Evolutionary conservation across 2,113 vertebrate species (phyloP).

Genomic region (Meleagris gallopavo): DNA sequence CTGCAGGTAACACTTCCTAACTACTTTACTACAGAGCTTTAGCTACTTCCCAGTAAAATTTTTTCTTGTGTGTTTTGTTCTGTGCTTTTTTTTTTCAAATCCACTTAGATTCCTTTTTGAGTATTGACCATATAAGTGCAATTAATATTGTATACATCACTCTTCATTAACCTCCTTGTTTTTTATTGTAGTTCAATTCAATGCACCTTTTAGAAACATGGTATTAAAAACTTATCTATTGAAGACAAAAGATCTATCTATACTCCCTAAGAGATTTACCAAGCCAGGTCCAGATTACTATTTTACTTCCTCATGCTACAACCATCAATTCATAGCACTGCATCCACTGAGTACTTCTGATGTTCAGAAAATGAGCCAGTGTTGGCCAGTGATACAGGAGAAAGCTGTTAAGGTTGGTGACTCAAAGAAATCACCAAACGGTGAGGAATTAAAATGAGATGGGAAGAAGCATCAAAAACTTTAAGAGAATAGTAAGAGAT

Average conservation of each 20-base stretch:
- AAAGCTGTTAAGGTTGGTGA: neutral
- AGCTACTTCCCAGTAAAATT: neutral
- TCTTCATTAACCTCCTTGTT: accelerated
- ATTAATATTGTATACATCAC: neutral
- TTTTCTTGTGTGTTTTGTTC: neutral
- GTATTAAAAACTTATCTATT: neutral
- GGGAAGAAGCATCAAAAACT: neutral
- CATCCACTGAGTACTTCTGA: neutral
- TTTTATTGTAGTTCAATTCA: neutral
- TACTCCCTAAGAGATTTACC: neutral
- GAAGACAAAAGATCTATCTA: neutral
- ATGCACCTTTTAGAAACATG: neutral
- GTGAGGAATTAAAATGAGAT: neutral
- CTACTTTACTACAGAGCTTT: neutral
- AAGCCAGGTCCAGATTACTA: neutral
- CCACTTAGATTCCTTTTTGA: neutral
- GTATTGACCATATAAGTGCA: neutral
- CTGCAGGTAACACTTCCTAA: neutral
- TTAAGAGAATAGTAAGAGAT: neutral
- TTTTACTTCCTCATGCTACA: neutral
- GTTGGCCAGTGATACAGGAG: neutral
- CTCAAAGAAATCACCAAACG: neutral
- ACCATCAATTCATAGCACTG: neutral
- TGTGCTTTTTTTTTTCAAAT: neutral
- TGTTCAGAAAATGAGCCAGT: neutral